Percentiles rank a stretch among this genome's conserved stretches.
phyloP scores from a whole-genome alignment of 1,140 invertebrate species.

The Nephila pilipes region DNA sequence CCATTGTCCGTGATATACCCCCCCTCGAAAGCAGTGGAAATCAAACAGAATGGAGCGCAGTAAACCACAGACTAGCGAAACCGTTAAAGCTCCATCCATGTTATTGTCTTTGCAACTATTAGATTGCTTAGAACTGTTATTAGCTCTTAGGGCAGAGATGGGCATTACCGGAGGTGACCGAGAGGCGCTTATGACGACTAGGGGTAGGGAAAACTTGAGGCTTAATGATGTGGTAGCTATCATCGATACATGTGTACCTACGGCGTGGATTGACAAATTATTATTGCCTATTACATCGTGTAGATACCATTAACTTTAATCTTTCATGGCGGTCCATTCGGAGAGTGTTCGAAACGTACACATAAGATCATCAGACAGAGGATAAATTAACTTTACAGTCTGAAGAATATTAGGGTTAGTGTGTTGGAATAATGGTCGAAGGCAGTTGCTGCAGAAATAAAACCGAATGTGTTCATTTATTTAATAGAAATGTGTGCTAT shows the following conservation, averaged over 20 bases:
- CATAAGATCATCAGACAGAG: neutral
- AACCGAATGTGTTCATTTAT: too few relatives aligned
- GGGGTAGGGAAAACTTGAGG: neutral
- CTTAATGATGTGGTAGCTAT: conserved; percentile 39
- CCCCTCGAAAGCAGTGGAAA: neutral
- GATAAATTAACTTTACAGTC: neutral
- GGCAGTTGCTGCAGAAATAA: too few relatives aligned
- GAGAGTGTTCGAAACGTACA: neutral
- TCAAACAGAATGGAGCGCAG: conserved; percentile 29
- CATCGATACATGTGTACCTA: conserved; percentile 10
- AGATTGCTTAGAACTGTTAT: conserved; percentile 67
- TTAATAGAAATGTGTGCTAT: too few relatives aligned
- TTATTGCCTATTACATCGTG: conserved; percentile 62
- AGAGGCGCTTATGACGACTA: too few relatives aligned
- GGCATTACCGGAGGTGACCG: neutral
- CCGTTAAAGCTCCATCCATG: conserved; percentile 53
- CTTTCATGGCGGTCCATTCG: conserved; percentile 9
- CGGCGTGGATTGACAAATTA: conserved; percentile 61
- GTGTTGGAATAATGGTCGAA: neutral
- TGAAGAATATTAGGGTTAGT: neutral
- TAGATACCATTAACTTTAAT: conserved; percentile 53
- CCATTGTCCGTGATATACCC: conserved; percentile 29
- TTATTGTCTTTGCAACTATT: conserved; percentile 73
- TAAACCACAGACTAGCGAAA: conserved; percentile 44
- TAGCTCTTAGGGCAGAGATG: conserved; percentile 19